A percentile compares a stretch with the other conserved stretches of the same genome.
Conservation (phyloP, 2,113 vertebrate species). For the Scortum barcoo region DNA sequence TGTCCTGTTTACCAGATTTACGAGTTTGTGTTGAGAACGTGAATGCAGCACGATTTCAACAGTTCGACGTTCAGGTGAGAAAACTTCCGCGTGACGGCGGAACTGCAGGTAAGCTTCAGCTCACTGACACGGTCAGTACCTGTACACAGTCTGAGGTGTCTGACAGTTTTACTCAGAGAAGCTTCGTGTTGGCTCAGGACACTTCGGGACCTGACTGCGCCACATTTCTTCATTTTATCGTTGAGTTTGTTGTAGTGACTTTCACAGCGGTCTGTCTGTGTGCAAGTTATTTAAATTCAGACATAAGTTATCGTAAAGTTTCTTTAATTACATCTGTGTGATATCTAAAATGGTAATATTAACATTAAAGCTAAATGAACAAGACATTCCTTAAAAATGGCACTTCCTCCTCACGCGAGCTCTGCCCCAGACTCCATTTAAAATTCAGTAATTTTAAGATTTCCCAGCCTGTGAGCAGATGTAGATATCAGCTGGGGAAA, state of each 20-base stretch:
- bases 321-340: background rate
- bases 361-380: background rate
- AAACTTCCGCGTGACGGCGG: background rate
- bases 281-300: background rate
- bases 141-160: background rate
- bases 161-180: background rate
- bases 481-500: rapidly evolving
- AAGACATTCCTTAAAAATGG: rapidly evolving
- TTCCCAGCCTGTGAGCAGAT: rapidly evolving
- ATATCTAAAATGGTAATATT: background rate
- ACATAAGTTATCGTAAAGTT: background rate
- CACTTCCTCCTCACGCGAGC: background rate
- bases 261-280: background rate
- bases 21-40: background rate
- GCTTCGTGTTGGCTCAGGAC: too few relatives aligned
- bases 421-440: background rate
- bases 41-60: slow-evolving; percentile 1
- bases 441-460: background rate
- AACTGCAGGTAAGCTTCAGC: background rate
- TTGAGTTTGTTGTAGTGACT: too few relatives aligned
- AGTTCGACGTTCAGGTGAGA: background rate
- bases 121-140: background rate
- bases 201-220: background rate
- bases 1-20: background rate
- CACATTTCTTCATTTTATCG: background rate